Base-by-base conservation (phyloP, 1,140 invertebrate species). In the Liolophura sinensis region DNA sequence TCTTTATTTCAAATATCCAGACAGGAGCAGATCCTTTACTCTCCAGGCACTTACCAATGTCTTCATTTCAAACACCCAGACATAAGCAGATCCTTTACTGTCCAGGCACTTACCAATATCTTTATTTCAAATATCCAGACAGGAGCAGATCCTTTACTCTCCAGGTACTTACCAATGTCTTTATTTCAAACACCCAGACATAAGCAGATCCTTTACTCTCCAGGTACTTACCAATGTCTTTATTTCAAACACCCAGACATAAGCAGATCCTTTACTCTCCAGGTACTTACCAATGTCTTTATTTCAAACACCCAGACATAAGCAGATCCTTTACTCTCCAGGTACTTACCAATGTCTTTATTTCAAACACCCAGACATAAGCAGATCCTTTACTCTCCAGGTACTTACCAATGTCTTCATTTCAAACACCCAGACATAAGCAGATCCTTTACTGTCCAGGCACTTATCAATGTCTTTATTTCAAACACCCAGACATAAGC, bases 61-160 rank as follows among this genome's bases (percentile, higher is more conserved):
- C n/a, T n/a, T n/a, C n/a, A 81, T 60, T 9, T 65, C 46, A 64
- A 76, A 81, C 25, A 62, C 71, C 79, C 79, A 81, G 0, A 58
- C 64, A 62, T 74, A 73, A 9, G 60, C 64, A 22, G 72, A 71
- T 62, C 78, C 69, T 54, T 81, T 81, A 24, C 79, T 73, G 49
- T 76, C 74, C 57, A 70, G 72, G 64, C 76, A 81, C 24, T n/a
- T n/a, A n/a, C n/a, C n/a, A n/a, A n/a, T n/a, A n/a, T n/a, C n/a
- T n/a, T n/a, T 12, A 81, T 60, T 9, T 65, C 46, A 64, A 76
- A 81, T 25, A 62, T 71, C 79, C 79, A 81, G 0, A 58, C 64
- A 62, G 73, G 72, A 9, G 60, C 64, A 22, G 72, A 71, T 62
- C 78, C 69, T 54, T 81, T 81, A 24, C 79, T 73, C 54, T 76